phyloP scores from a whole-genome alignment of 2,113 vertebrate genomes.

The Danionella cerebrum region DNA sequence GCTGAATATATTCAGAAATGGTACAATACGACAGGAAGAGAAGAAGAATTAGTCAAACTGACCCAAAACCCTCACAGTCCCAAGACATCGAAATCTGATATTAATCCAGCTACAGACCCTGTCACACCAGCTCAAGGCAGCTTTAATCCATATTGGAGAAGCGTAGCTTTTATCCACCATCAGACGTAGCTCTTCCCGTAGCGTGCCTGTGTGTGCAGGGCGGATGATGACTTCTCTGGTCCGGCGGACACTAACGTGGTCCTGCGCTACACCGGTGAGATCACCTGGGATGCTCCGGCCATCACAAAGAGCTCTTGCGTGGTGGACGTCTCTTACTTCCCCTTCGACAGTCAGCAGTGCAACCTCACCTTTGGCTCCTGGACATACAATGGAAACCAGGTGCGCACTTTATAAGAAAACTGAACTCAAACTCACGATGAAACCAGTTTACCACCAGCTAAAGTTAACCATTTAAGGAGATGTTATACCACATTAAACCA shows the following conservation, averaged over 20 bases:
- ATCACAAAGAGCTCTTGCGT: constrained; percentile 98
- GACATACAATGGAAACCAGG: constrained; percentile 98
- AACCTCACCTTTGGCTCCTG: constrained; percentile 97
- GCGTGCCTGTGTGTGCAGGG: constrained; percentile 57
- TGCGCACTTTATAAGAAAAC: constrained; percentile 33
- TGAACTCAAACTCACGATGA: not conserved
- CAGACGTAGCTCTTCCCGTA: too few relatives aligned
- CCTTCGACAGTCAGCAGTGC: constrained; percentile 92
- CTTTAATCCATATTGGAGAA: too few relatives aligned
- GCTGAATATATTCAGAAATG: too few relatives aligned
- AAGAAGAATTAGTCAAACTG: too few relatives aligned
- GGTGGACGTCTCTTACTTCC: constrained; percentile 95
- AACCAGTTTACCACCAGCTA: not conserved
- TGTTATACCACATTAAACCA: too few relatives aligned
- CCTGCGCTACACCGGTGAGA: constrained; percentile 84
- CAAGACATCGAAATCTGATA: too few relatives aligned
- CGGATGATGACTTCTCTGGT: constrained; percentile 88
- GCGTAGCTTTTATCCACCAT: too few relatives aligned
- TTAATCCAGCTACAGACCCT: too few relatives aligned
- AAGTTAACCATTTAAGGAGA: too few relatives aligned
- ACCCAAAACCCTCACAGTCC: too few relatives aligned
- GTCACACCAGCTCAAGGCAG: too few relatives aligned
- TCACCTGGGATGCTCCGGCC: constrained; percentile 92
- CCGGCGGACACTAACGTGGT: constrained; percentile 90
- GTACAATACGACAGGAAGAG: too few relatives aligned